Evolutionary conservation across 2,113 vertebrate species (phyloP), one percentile per base, ranked within the genome.

Genomic region (Planiliza haematocheilus): DNA sequence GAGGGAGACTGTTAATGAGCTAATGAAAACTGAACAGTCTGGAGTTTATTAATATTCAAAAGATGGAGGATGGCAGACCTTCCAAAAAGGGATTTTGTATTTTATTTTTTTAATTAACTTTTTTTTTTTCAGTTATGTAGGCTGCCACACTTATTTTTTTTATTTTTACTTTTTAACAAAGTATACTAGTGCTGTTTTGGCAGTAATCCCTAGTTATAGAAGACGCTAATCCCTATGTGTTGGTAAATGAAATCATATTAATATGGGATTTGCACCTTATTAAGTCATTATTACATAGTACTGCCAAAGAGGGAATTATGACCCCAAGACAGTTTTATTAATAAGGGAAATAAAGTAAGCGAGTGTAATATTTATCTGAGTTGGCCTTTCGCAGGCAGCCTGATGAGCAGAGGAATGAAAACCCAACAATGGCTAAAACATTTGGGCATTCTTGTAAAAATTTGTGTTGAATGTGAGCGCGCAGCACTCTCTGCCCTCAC

Each of bases 371-470:
- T 63, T 56, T 56, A 49, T 21, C 41, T 67, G 52, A 58, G 39
- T 53, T 36, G 14, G 24, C 36, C 46, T 62, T 45, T 52, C 46
- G 38, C n/a, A 34, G 41, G 38, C n/a, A 34, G 41, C 14, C 64
- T 52, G 48, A 57, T 58, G 24, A 20, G 1, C 11, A 71, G 11
- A 2, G 24, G 60, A 66, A 70, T 43, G 37, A 63, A 63, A 70
- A 62, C 45, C 55, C 42, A 30, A 52, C 37, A 46, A 39, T 13
- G 62, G 11, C 7, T 56, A 24, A 70, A 75, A 71, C 49, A 57
- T 83, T 77, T 83, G 60, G 41, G 67, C 49, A 38, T 58, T 53
- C 10, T 49, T 57, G 34, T 62, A 36, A 67, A 30, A 62, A 64
- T 34, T 36, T 59, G 52, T 66, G 53, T 14, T 51, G 20, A 43